These are phyloP conservation scores for Pterostichus madidus DNA, from an alignment of 2,888 invertebrate species.

Conservation along the genomic window DNA sequence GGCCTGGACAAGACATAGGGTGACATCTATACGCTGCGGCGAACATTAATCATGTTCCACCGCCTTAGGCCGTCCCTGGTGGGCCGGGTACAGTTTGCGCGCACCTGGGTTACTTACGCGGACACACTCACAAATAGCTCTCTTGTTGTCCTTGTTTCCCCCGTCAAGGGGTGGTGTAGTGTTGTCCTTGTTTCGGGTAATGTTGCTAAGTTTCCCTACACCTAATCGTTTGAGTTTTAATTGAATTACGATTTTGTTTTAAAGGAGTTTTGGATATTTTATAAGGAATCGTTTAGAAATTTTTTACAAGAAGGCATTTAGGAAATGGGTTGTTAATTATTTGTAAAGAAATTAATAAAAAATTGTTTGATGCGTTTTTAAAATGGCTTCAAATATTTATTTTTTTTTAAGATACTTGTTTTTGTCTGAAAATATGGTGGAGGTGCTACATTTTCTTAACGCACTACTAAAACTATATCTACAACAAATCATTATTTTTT, in stretches of 20 bases:
- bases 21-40: constrained; percentile 66
- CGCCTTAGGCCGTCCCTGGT: constrained; percentile 64
- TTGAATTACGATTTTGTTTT: constrained; percentile 56
- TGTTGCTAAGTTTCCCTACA: constrained; percentile 16
- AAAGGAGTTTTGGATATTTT: constrained; percentile 10
- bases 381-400: too few species aligned
- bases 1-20: constrained; percentile 66
- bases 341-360: too few species aligned
- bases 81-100: constrained; percentile 30
- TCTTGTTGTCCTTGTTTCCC: background rate
- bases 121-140: constrained; percentile 31
- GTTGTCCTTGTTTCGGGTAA: constrained; percentile 2
- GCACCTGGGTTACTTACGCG: constrained; percentile 57
- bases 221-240: constrained; percentile 59
- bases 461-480: too few species aligned
- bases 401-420: too few species aligned
- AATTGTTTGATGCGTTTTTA: too few species aligned
- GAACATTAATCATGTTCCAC: constrained; percentile 66
- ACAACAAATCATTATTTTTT: too few species aligned
- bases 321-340: background rate
- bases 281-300: background rate
- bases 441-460: too few species aligned
- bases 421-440: too few species aligned
- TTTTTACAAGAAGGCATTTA: background rate
- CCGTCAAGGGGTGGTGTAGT: background rate